Evolutionary conservation across 2,888 invertebrate genomes (phyloP), one percentile per base, ranked within the genome.

Genomic region (Celastrina argiolus): DNA sequence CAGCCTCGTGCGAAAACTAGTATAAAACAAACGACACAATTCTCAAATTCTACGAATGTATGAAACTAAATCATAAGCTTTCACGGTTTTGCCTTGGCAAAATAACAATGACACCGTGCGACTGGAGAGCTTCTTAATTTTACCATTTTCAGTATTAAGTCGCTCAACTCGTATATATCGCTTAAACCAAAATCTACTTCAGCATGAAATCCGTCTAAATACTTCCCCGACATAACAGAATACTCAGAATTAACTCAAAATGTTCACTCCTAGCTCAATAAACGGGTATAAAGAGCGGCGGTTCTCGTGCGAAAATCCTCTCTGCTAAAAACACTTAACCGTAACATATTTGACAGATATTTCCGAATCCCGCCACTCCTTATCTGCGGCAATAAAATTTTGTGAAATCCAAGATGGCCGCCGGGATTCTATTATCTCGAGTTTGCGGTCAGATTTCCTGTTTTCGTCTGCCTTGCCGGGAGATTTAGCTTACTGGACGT

Each of bases 371-470:
- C 69, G 71, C 71, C 71, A 73, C 68, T 71, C 67, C 73, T 74
- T 74, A 74, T 74, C 74, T 68, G 71, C 45, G 72, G 66, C 70
- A 72, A 73, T 74, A 74, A 74, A 74, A 70, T 72, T 68, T 71
- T 72, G 70, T 71, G 68, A 72, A 74, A 74, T 72, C 68, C 74
- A 74, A 74, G 70, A 74, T 73, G 74, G 74, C 72, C 66, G 68
- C 39, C 69, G 65, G 56, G 67, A 66, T 66, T 66, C 66, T 42
- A 59, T 71, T 71, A 70, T 68, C 69, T 70, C 70, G 65, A 68
- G 68, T 69, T 70, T 67, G 69, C 66, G 68, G 67, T 69, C 69
- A 71, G 69, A 71, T 72, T 70, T 68, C 65, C 69, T 68, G 65
- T 66, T 66, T 66, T 66, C 58, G 59, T 59, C 58, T 41, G 58